These are phyloP conservation scores for Drosophila nigricruria DNA, from an alignment of 2,888 invertebrate genomes.

Conservation along the genomic window DNA sequence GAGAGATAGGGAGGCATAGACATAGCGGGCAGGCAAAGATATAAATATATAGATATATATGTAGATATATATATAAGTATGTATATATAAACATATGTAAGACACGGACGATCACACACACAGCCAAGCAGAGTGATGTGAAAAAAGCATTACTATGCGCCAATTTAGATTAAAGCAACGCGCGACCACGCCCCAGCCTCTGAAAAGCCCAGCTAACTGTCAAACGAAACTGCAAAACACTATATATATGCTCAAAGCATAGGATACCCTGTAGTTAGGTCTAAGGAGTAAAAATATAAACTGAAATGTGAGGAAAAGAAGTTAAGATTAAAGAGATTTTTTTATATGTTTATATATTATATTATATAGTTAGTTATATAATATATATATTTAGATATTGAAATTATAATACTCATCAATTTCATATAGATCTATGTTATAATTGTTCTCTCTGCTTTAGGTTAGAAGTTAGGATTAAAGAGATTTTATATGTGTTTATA, in stretches of 20 bases:
- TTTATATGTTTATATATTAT: too few species aligned
- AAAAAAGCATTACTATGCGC: conserved; percentile 72
- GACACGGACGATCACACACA: conserved; percentile 63
- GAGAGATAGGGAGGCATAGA: conserved; percentile 9
- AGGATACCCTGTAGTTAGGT: conserved; percentile 1
- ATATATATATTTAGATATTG: not conserved
- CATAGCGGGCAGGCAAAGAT: conserved; percentile 22
- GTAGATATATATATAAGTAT: conserved; percentile 1
- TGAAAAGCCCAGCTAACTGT: conserved; percentile 42
- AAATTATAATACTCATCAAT: too few species aligned
- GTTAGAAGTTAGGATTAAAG: too few species aligned
- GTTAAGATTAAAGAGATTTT: too few species aligned
- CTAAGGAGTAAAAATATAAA: not conserved
- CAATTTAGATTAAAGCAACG: conserved; percentile 80
- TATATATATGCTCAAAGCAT: not conserved
- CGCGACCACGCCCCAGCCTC: conserved; percentile 64
- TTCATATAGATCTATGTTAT: too few species aligned
- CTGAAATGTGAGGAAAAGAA: too few species aligned
- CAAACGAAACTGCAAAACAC: conserved; percentile 28
- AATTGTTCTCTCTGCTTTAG: too few species aligned
- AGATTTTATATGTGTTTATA: too few species aligned
- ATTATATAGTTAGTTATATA: too few species aligned
- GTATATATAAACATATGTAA: conserved; percentile 53
- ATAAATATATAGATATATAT: conserved; percentile 22
- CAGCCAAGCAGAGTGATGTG: conserved; percentile 31